Evolutionary conservation across 2,113 vertebrate genomes (phyloP).

Genomic region (Sciurus niger): DNA sequence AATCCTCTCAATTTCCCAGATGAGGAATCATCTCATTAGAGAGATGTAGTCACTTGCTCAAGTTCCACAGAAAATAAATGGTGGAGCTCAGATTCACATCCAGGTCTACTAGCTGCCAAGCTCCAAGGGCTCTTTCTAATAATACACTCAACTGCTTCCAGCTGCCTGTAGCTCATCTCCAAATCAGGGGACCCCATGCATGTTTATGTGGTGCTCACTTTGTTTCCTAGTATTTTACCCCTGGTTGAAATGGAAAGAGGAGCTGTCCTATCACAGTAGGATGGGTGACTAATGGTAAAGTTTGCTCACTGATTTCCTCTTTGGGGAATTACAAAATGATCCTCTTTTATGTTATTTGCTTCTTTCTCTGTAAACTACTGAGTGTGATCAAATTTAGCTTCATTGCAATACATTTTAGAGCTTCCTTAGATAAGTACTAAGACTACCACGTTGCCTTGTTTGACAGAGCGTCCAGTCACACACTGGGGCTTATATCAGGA

Average conservation of each 20-base stretch:
- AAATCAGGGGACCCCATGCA: background rate
- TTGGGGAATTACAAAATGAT: background rate
- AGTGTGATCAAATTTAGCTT: constrained; percentile 6
- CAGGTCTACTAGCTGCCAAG: background rate
- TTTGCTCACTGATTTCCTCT: background rate
- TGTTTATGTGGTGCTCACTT: background rate
- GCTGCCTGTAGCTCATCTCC: background rate
- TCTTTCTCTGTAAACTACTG: constrained; percentile 41
- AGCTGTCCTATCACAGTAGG: background rate
- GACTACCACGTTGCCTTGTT: background rate
- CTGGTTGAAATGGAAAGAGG: background rate
- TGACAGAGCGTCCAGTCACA: background rate
- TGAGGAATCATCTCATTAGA: constrained; percentile 38
- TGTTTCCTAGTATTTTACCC: background rate
- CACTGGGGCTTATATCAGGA: background rate
- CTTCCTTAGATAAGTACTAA: constrained; percentile 3
- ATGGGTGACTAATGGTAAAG: background rate
- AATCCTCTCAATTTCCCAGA: constrained; percentile 24
- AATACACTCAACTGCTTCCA: constrained; percentile 35
- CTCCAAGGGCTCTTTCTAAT: constrained; percentile 63
- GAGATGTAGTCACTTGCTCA: background rate
- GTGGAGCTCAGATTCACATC: constrained; percentile 7
- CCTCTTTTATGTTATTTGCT: background rate
- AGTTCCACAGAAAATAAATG: constrained; percentile 37
- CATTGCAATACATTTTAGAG: constrained; percentile 34